These are phyloP conservation scores for Chaetorhynchus papuensis DNA, from an alignment of 2,113 vertebrate species.

Conservation along the genomic window DNA sequence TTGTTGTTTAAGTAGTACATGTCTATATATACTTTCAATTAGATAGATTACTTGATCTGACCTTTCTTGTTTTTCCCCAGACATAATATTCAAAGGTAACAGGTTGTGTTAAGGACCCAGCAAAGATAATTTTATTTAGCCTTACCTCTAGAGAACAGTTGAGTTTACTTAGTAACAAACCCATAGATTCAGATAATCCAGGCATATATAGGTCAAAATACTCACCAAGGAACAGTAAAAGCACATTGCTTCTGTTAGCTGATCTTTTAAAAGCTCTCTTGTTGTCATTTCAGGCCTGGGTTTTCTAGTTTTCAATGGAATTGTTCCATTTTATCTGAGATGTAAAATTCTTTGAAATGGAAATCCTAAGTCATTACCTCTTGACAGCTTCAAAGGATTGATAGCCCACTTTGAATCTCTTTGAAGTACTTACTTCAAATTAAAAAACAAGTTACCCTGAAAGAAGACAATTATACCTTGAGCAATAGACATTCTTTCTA, in stretches of 20 bases:
- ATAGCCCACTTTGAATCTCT: conserved; percentile 48
- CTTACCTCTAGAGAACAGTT: neutral
- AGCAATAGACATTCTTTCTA: neutral
- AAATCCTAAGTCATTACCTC: conserved; percentile 63
- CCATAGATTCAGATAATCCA: neutral
- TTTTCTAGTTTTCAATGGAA: conserved; percentile 50
- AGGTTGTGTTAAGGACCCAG: neutral
- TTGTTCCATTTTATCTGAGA: conserved; percentile 49
- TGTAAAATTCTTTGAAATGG: conserved; percentile 63
- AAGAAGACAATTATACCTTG: conserved; percentile 48
- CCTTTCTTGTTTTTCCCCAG: neutral
- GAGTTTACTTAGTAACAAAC: neutral
- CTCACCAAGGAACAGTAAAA: conserved; percentile 7
- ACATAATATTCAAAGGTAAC: neutral
- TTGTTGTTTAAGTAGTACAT: neutral
- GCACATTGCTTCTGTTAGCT: neutral
- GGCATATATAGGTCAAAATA: neutral
- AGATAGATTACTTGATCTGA: neutral
- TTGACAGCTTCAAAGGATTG: conserved; percentile 57
- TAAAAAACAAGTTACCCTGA: conserved; percentile 45
- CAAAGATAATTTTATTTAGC: neutral
- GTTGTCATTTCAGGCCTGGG: neutral
- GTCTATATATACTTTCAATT: neutral
- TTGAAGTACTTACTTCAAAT: conserved; percentile 60
- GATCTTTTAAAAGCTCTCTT: conserved; percentile 1